Percentiles rank a stretch among this genome's conserved stretches.
These are phyloP conservation scores for Steatornis caripensis DNA, from an alignment of 2,113 vertebrate species.

Conservation along the genomic window DNA sequence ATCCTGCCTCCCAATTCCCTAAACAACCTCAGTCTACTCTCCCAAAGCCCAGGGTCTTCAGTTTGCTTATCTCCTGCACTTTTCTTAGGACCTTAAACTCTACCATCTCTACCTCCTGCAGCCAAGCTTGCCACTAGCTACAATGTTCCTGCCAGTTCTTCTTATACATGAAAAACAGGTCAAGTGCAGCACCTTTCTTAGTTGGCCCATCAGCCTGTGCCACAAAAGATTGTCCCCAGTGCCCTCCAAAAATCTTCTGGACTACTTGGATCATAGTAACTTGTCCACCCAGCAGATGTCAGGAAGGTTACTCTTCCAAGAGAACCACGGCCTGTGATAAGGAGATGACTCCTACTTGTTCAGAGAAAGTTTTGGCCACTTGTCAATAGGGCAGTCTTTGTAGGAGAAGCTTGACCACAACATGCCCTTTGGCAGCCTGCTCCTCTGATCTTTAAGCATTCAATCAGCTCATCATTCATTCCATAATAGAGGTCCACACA, in stretches of 20 bases:
- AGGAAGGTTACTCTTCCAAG: background rate
- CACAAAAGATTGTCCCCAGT: background rate
- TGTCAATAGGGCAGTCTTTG: background rate
- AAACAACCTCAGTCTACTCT: background rate
- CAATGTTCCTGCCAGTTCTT: background rate
- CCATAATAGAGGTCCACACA: background rate
- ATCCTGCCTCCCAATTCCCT: background rate
- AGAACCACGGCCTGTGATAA: background rate
- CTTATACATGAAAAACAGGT: background rate
- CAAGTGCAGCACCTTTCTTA: background rate
- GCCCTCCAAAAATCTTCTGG: background rate
- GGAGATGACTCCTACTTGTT: background rate
- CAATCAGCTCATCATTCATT: background rate
- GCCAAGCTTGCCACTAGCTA: background rate
- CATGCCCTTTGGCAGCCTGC: background rate
- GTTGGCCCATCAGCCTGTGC: background rate
- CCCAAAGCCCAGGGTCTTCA: background rate
- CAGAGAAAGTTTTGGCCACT: background rate
- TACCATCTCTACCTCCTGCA: background rate
- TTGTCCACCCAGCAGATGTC: background rate
- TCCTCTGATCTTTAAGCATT: background rate
- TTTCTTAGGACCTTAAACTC: background rate
- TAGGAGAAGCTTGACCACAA: background rate
- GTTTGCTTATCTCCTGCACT: background rate
- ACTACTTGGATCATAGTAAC: background rate